Evolutionary conservation across 2,797 vertebrate species (phyloP), one percentile per base, ranked within the genome.

Genomic region (Scarus forsteni): DNA sequence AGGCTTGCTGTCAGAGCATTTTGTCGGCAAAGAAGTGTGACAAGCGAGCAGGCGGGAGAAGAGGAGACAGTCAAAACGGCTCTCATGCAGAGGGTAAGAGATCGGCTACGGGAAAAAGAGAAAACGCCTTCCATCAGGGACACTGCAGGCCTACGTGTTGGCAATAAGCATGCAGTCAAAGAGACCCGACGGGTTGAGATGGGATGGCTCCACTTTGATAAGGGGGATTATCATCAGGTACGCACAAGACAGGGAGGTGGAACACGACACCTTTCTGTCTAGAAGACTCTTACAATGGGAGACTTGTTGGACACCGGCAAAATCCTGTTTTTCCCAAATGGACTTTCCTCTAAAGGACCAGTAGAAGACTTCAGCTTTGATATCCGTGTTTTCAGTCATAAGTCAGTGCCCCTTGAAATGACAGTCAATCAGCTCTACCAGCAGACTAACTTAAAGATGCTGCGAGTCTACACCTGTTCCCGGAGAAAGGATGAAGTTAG

Each of bases 1-100:
- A 13, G 43, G 15, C 14, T 46, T 46, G 66, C 66, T 58, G 15
- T 56, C 52, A 48, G 45, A 48, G 69, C 69, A 50, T 56, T 71
- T 58, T 59, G 54, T 58, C 54, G 5, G 18, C 40, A 42, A 12
- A 54, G 27, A 55, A 46, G 14, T 55, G 40, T 36, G 27, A 38
- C 19, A 54, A 65, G 27, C 7, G 19, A 65, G 52, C 14, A n/a
- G 38, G 0, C 11, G 7, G 16, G n/a, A 3, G 39, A 36, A 6
- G 7, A 14, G 18, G 10, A 39, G 11, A n/a, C 16, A 49, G 35
- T 39, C 0, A 53, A 43, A 36, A 53, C 48, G 6, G 2, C 39
- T 44, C 39, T 64, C 48, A 64, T 64, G 61, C 61, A 64, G 61
- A 53, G 13, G 12, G 7, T 64, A 35, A 53, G 61, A 44, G 38